Evolutionary conservation across 2,888 invertebrate species (phyloP), one percentile per base, ranked within the genome.

Genomic region (Orchesella flavescens): DNA sequence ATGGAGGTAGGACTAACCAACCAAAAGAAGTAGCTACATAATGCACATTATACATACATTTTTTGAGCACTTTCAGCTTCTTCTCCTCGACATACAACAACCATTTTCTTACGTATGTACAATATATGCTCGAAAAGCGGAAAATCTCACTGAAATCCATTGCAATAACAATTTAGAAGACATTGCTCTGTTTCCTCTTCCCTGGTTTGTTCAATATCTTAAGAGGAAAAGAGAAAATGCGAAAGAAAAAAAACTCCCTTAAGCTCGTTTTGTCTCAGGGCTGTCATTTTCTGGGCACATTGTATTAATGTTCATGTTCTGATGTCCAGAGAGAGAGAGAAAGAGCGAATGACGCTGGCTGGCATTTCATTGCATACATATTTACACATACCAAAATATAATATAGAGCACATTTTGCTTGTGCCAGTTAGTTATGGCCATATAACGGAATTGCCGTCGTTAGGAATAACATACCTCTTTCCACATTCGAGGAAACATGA

Each of bases 121-220:
- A 10, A 10, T 49, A 43, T 23, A 65, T 65, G 34, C 59, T 24
- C n/a, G 21, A 66, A 34, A 75, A n/a, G 46, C n/a, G 49, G 61
- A 65, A 55, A 66, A 53, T 53, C 75, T 75, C 65, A 59, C 65
- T 65, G 49, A 66, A 75, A 75, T 65, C 75, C 75, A 75, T 66
- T 65, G 65, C 75, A 65, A 75, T 75, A 75, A 75, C 75, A 24
- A 49, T 75, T 75, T 75, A 66, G 65, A 66, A 65, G 55, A 75
- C 75, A 75, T 75, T 75, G 75, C 75, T 65, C 65, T 75, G 65
- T 65, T 75, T 63, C 63, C 46, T 74, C 72, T 71, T 43, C 21
- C 13, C 24, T 53, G 5, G 21, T 72, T n/a, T 34, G 55, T 57
- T 72, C 72, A 43, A 59, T 21, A 59, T 55, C 15, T 69, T 34